Evolutionary conservation across 2,888 invertebrate genomes (phyloP).

Genomic region (Drosophila setosimentum): DNA sequence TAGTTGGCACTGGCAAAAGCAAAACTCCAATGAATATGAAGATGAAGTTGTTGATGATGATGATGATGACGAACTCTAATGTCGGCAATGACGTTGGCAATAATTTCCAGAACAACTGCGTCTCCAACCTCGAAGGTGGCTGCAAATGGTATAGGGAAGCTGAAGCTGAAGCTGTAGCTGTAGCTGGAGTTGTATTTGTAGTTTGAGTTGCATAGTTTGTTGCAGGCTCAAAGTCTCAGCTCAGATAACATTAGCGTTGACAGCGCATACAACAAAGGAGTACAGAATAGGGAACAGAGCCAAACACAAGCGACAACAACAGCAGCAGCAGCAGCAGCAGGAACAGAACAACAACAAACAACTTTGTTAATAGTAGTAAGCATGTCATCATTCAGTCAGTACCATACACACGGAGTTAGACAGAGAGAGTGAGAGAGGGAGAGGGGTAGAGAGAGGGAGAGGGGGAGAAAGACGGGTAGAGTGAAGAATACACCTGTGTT

Average conservation of each 20-base stretch:
- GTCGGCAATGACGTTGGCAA: slow-evolving; percentile 47
- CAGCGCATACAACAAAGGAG: slow-evolving; percentile 54
- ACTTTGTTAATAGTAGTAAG: slow-evolving; percentile 74
- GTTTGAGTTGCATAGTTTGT: slow-evolving; percentile 17
- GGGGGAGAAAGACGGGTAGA: neutral
- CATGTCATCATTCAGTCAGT: slow-evolving; percentile 62
- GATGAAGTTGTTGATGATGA: slow-evolving; percentile 13
- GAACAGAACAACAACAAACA: slow-evolving; percentile 39
- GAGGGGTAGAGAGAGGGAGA: neutral
- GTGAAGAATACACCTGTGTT: slow-evolving; percentile 52
- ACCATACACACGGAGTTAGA: slow-evolving; percentile 1
- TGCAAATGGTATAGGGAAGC: slow-evolving; percentile 15
- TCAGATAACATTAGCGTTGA: slow-evolving; percentile 73
- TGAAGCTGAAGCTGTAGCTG: slow-evolving; percentile 15
- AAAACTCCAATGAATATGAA: slow-evolving; percentile 2
- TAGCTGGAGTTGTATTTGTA: neutral
- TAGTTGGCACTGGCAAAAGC: slow-evolving; percentile 38
- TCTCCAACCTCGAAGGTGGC: slow-evolving; percentile 28
- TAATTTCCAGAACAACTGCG: slow-evolving; percentile 24
- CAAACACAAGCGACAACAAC: slow-evolving; percentile 9
- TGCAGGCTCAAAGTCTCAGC: slow-evolving; percentile 51
- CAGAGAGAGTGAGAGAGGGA: neutral
- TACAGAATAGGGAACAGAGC: slow-evolving; percentile 16
- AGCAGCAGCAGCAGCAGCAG: neutral
- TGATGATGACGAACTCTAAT: slow-evolving; percentile 37